Base-by-base conservation (phyloP, 2,113 vertebrate species). In the Pseudopipra pipra region DNA sequence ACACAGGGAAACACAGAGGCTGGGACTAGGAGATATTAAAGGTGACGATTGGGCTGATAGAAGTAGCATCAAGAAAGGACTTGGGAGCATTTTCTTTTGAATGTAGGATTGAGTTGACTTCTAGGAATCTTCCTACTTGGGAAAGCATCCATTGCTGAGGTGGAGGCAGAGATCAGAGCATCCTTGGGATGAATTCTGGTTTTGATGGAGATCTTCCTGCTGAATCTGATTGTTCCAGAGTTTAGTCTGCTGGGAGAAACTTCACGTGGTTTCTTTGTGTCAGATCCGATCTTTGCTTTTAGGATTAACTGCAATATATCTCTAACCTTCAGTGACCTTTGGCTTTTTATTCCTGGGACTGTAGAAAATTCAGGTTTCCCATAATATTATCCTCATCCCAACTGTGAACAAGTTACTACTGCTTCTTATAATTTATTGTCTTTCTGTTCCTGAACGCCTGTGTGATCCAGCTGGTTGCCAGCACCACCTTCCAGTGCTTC, bases 401-500 rank as follows among this genome's bases (percentile, higher is more conserved):
- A 84, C 96, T 96, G 96, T 90, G 96, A 97, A 96, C 85, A 97
- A 93, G 22, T 95, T 96, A 95, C 85, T 97, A 93, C 84, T 96
- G 49, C 93, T 94, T 87, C 63, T 92, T 96, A 31, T 95, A 95
- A 95, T 97, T 98, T 97, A 97, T 97, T 97, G 63, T 95, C 84
- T 76, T 95, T 95, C 65, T 92, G 75, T 91, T 85, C 83, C 72
- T 85, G 70, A 84, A 65, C 12, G 7, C 92, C 86, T 94, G 67
- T 88, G 62, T 78, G 79, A 87, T 52, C 33, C 39, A 44, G 75
- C 92, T 96, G 84, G 33, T 95, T 39, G 8, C 76, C 92, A 95
- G 85, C 77, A 16, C 81, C 93, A 56, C 83, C 90, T 94, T 95
- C 94, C 95, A 97, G 63, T 90, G 75, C 96, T 97, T 93, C 92